Conservation (phyloP, 2,888 invertebrate genomes). For the Drosophila eohydei region DNA sequence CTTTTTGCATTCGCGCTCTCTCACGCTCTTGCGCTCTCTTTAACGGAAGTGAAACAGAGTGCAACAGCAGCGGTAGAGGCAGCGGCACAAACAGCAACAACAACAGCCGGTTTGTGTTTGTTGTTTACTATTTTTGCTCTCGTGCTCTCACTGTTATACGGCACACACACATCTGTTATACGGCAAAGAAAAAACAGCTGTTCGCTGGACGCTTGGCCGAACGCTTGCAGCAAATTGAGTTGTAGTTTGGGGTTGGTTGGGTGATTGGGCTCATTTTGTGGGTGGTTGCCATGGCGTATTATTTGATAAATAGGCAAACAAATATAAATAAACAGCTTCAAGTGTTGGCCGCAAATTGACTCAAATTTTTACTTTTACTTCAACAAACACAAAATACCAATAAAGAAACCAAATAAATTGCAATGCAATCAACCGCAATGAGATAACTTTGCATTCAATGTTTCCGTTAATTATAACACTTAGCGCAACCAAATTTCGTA, state of each 20-base stretch:
- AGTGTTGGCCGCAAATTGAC: conserved; percentile 74
- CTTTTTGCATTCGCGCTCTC: conserved; percentile 21
- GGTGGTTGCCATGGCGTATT: conserved; percentile 72
- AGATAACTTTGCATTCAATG: conserved; percentile 41
- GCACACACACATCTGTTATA: conserved; percentile 45
- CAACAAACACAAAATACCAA: background rate
- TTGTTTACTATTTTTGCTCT: conserved; percentile 61
- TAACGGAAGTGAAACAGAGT: conserved; percentile 68
- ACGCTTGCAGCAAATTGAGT: conserved; percentile 1
- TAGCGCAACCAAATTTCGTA: conserved; percentile 17
- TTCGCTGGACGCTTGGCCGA: conserved; percentile 17
- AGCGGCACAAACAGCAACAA: conserved; percentile 31
- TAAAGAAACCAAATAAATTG: conserved; percentile 21
- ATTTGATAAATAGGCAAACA: conserved; percentile 71
- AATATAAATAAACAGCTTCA: conserved; percentile 71
- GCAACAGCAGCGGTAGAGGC: conserved; percentile 39
- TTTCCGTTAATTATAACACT: conserved; percentile 40
- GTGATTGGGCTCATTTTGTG: conserved; percentile 20
- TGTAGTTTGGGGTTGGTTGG: conserved; percentile 12
- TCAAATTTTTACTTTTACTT: conserved; percentile 66
- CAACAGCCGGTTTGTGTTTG: conserved; percentile 70
- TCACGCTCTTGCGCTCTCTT: conserved; percentile 26
- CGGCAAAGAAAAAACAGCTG: conserved; percentile 64
- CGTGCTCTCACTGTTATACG: conserved; percentile 35
- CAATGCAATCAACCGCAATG: conserved; percentile 50